Conservation (phyloP, 2,113 vertebrate genomes). For the Cheilinus undulatus region DNA sequence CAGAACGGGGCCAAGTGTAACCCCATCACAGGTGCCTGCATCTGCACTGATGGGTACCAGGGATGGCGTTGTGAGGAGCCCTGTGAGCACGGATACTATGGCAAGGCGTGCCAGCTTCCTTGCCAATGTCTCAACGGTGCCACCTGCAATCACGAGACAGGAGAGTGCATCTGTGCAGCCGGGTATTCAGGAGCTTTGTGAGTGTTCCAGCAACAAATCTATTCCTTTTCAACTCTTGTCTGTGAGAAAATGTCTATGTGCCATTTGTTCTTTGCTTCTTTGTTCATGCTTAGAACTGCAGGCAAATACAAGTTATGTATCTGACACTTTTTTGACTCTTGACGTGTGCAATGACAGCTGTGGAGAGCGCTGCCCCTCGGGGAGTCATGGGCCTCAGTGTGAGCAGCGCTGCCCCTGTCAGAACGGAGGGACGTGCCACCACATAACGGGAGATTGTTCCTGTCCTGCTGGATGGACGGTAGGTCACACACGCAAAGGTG, state of each 20-base stretch:
- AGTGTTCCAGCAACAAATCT: conserved; percentile 76
- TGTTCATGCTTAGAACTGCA: conserved; percentile 22
- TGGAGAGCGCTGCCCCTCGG: conserved; percentile 93
- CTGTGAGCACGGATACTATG: conserved; percentile 91
- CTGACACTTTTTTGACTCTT: conserved; percentile 39
- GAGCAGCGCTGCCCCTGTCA: conserved; percentile 97
- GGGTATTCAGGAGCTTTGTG: conserved; percentile 97
- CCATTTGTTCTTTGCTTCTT: conserved; percentile 21
- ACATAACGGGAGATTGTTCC: conserved; percentile 96
- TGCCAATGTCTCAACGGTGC: conserved; percentile 96
- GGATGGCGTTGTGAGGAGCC: conserved; percentile 98
- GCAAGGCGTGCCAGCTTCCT: conserved; percentile 92
- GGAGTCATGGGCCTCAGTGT: conserved; percentile 96
- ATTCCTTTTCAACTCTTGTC: conserved; percentile 15
- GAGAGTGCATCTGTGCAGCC: conserved; percentile 94
- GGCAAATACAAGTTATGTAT: conserved; percentile 14
- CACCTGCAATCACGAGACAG: conserved; percentile 93
- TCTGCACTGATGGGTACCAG: conserved; percentile 93
- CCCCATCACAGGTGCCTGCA: conserved; percentile 98
- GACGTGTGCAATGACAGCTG: conserved; percentile 84
- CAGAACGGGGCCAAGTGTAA: conserved; percentile 97
- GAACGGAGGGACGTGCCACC: conserved; percentile 95
- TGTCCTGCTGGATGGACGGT: conserved; percentile 97
- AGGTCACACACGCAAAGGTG: conserved; percentile 51
- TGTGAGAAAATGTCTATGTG: neutral